Evolutionary conservation across 2,113 vertebrate species (phyloP).

Genomic region (Microcebus murinus): DNA sequence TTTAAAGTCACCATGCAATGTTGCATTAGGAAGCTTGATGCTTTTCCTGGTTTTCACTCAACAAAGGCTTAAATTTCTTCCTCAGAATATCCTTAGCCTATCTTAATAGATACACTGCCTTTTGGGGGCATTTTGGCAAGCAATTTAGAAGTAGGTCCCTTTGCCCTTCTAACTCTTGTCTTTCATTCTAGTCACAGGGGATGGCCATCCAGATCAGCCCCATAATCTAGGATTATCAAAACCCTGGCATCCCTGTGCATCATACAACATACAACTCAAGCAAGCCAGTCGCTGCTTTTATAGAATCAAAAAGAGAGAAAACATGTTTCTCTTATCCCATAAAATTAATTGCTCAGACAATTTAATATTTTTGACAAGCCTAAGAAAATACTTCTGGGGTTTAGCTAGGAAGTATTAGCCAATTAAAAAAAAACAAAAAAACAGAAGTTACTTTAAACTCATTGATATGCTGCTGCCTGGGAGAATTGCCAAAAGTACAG

Average conservation of each 20-base stretch:
- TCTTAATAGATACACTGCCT: not conserved
- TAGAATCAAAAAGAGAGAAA: conserved; percentile 8
- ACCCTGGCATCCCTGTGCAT: not conserved
- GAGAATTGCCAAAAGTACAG: not conserved
- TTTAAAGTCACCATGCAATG: not conserved
- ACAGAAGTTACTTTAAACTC: not conserved
- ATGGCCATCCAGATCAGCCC: not conserved
- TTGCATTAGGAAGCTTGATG: not conserved
- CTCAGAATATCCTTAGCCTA: not conserved
- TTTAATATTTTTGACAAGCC: conserved; percentile 19
- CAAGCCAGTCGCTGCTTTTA: not conserved
- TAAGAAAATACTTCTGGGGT: not conserved
- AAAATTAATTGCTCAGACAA: not conserved
- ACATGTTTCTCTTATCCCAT: not conserved
- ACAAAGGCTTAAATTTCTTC: not conserved
- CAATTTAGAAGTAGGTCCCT: not conserved
- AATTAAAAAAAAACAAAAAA: not conserved
- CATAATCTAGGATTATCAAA: not conserved
- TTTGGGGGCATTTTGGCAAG: not conserved
- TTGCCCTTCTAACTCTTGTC: not conserved
- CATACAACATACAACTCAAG: not conserved
- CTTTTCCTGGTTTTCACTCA: not conserved
- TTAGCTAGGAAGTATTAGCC: not conserved
- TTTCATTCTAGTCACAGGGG: not conserved
- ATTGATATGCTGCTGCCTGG: not conserved